phyloP scores from a whole-genome alignment of 2,888 invertebrate species.

The Eristalis pertinax region DNA sequence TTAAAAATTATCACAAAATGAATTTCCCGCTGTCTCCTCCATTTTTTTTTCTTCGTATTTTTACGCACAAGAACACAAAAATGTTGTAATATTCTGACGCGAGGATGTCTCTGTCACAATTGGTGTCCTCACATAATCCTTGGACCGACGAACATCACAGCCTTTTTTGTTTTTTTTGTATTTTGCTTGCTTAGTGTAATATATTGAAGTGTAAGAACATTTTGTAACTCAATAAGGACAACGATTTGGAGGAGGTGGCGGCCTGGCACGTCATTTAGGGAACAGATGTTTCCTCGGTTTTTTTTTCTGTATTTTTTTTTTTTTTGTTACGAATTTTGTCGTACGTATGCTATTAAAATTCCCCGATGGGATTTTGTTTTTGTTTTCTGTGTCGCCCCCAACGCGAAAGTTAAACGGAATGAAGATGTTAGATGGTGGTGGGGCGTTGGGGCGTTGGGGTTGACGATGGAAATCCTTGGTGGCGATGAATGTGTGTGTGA shows the following conservation, averaged over 20 bases:
- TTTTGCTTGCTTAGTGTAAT: not conserved
- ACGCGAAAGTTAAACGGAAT: conserved; percentile 5
- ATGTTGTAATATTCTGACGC: conserved; percentile 44
- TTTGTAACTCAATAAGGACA: conserved; percentile 69
- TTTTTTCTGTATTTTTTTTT: not conserved
- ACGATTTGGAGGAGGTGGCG: conserved; percentile 46
- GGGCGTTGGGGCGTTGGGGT: not conserved
- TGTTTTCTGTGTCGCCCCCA: not conserved
- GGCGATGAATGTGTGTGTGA: conserved; percentile 48
- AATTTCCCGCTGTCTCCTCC: conserved; percentile 27
- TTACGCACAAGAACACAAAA: conserved; percentile 30
- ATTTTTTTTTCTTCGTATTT: no score
- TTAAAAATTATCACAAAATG: conserved; percentile 70
- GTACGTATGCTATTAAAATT: conserved; percentile 42
- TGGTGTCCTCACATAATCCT: conserved; percentile 58
- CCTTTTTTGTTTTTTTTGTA: conserved; percentile 16
- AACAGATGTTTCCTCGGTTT: conserved; percentile 53
- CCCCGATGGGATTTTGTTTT: conserved; percentile 16
- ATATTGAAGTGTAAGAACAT: conserved; percentile 66
- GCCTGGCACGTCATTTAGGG: conserved; percentile 56
- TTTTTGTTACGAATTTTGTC: conserved; percentile 25
- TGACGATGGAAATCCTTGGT: conserved; percentile 42
- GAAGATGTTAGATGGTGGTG: not conserved
- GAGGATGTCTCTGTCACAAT: conserved; percentile 46
- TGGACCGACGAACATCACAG: conserved; percentile 52